A percentile compares a stretch with the other conserved stretches of the same genome.
Evolutionary conservation across 1,140 invertebrate genomes (phyloP).

Genomic region (Heliconius melpomene): DNA sequence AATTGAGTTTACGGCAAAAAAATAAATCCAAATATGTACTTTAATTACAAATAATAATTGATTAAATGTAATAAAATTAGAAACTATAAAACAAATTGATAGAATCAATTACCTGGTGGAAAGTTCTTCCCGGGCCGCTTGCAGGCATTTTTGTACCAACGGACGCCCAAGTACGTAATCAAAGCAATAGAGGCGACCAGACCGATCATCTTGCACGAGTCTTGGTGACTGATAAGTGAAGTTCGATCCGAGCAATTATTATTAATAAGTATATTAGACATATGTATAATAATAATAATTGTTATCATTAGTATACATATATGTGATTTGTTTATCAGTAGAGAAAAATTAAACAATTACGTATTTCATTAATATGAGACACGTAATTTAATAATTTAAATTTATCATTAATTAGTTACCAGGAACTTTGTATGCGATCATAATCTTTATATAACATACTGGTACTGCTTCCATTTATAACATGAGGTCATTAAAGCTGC

Average conservation of each 20-base stretch:
- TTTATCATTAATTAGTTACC: no score
- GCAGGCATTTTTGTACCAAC: conserved; percentile 53
- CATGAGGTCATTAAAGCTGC: no score
- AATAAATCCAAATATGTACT: no score
- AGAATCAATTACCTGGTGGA: conserved; percentile 52
- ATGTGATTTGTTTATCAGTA: not conserved
- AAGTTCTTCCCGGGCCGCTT: conserved; percentile 51
- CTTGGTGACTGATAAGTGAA: not conserved
- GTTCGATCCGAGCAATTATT: not conserved
- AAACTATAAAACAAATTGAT: not conserved
- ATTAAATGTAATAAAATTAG: no score
- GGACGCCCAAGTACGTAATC: conserved; percentile 40
- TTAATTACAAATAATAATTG: no score
- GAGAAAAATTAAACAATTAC: no score
- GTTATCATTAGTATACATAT: not conserved
- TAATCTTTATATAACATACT: no score
- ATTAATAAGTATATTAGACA: not conserved
- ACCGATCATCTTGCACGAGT: conserved; percentile 48
- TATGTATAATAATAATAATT: not conserved
- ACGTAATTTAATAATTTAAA: no score
- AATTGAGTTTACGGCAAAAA: no score
- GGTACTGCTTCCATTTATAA: no score
- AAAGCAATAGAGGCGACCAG: conserved; percentile 38
- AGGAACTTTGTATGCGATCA: no score
- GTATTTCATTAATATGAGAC: no score